Base-by-base conservation (phyloP, 2,113 vertebrate genomes). In the Equus przewalskii region DNA sequence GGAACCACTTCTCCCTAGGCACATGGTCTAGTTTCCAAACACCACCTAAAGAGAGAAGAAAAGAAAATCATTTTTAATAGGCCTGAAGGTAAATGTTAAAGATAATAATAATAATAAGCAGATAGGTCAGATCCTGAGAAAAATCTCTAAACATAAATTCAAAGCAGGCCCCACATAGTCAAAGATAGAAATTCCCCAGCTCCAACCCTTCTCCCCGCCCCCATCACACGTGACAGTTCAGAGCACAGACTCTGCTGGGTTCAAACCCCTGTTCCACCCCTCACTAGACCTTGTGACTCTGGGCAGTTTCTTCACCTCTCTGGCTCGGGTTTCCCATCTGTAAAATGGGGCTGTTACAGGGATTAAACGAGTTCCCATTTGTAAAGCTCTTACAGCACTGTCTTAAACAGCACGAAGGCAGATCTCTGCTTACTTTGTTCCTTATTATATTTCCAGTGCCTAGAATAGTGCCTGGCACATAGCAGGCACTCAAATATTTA, bases 1-100 rank as follows among this genome's bases (percentile, higher is more conserved):
- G 90, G 75, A 75, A 44, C 28, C 49, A 62, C 88, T 82, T 73
- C 78, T 65, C 69, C 91, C 95, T 54, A 93, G 93, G 96, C 96
- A 93, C 97, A 95, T 97, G 85, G 82, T 93, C 97, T 97, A 93
- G 62, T 49, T 81, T 97, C 96, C 97, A 97, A 51, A 93, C 73
- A 92, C 93, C 95, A 97, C 97, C 97, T 97, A 76, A 4, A 54
- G 95, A 94, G 67, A 98, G 83, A 79, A 94, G 49, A 92, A 80
- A 93, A 92, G 22, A 84, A 89, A 76, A 94, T 13, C 19, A 11
- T 44, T 91, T 89, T 91, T 65, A 94, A 64, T 65, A 81, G 44
- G 41, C 22, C 73, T 94, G 33, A 73, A 85, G 44, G 72, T 72
- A 86, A 96, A 51, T 70, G 58, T 89, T 78, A 51, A 89, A 65